A percentile compares a stretch with the other conserved stretches of the same genome.
Conservation (phyloP, 2,113 vertebrate genomes). For the Stictonetta naevosa region DNA sequence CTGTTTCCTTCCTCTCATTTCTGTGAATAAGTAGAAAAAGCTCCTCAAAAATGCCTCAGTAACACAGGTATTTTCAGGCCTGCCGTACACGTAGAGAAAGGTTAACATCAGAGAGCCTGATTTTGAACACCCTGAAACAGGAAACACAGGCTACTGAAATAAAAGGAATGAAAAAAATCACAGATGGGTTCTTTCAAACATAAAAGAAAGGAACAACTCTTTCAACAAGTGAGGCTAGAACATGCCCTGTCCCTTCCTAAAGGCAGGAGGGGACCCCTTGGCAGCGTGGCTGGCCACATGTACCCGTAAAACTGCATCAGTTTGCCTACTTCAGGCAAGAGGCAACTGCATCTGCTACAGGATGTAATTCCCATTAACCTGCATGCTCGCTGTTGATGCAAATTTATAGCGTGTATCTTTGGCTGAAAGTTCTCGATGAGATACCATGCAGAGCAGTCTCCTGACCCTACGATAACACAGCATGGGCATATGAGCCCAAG, state of each 20-base stretch:
- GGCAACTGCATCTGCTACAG: neutral
- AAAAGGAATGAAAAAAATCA: neutral
- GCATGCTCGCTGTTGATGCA: neutral
- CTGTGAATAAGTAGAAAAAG: neutral
- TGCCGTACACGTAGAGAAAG: neutral
- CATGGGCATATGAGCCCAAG: neutral
- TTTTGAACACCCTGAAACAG: neutral
- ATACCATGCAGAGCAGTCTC: neutral
- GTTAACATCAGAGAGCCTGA: neutral
- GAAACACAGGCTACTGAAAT: neutral
- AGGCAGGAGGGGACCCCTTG: neutral
- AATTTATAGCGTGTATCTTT: neutral
- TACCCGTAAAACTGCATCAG: rapidly evolving
- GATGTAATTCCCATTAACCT: neutral
- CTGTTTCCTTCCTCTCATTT: neutral
- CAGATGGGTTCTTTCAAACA: neutral
- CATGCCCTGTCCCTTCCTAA: neutral
- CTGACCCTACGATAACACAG: neutral
- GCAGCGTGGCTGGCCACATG: rapidly evolving
- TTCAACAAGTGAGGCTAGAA: neutral
- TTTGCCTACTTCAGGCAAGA: neutral
- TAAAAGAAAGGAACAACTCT: neutral
- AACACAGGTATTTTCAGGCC: neutral
- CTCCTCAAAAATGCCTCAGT: neutral
- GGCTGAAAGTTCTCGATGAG: neutral